Evolutionary conservation across 2,797 vertebrate species (phyloP).

Genomic region (Gadopsis bispinosus): DNA sequence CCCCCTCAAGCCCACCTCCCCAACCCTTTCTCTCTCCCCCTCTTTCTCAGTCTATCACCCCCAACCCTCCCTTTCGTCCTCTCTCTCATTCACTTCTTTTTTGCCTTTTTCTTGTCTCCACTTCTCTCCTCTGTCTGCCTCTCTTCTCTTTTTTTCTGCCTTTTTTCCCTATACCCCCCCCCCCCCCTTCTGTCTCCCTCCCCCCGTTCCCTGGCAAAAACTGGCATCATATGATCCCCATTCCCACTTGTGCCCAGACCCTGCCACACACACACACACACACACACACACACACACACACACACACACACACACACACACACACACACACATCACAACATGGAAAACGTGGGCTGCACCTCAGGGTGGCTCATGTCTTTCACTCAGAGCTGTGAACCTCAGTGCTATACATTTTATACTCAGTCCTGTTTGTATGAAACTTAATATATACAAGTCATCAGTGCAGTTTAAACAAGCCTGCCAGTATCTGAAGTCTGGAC

Average conservation of each 20-base stretch:
- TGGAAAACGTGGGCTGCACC: conserved; percentile 31
- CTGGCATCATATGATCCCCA: conserved; percentile 81
- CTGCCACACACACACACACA: conserved; percentile 21
- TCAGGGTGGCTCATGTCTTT: conserved; percentile 65
- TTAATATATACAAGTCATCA: conserved; percentile 64
- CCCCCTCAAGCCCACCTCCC: conserved; percentile 16
- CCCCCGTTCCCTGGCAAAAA: conserved; percentile 68
- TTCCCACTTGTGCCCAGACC: conserved; percentile 65
- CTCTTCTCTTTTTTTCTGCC: conserved; percentile 45
- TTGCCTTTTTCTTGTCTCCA: conserved; percentile 51
- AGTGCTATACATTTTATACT: conserved; percentile 41
- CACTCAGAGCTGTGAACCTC: conserved; percentile 42
- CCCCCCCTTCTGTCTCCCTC: not conserved
- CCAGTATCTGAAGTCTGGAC: not conserved
- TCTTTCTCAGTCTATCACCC: conserved; percentile 34
- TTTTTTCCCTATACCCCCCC: conserved; percentile 28
- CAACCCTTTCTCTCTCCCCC: not conserved
- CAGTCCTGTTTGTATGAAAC: conserved; percentile 59
- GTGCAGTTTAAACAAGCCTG: conserved; percentile 49
- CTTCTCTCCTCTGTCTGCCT: conserved; percentile 44
- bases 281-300: conserved; percentile 34
- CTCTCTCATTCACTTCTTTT: conserved; percentile 56
- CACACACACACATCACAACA: conserved; percentile 45
- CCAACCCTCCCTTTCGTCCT: conserved; percentile 15
- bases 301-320: conserved; percentile 31